A percentile compares a stretch with the other conserved stretches of the same genome.
phyloP scores from a whole-genome alignment of 2,113 vertebrate genomes.

The Erythrocercus mccallii region DNA sequence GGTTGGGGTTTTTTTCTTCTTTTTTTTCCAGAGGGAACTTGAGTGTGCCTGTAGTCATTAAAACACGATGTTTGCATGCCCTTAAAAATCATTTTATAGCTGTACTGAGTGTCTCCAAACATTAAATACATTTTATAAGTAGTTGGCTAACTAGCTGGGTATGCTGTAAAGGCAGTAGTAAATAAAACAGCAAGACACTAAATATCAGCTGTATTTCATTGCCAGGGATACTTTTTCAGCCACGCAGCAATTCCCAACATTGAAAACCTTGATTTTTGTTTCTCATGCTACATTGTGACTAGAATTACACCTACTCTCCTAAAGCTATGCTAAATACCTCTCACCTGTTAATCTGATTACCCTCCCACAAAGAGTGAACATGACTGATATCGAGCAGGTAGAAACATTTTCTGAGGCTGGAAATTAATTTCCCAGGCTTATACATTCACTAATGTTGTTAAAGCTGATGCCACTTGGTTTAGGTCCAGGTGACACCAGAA shows the following conservation, averaged over 20 bases:
- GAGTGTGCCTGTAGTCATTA: constrained; percentile 51
- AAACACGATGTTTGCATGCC: constrained; percentile 41
- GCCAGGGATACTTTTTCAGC: constrained; percentile 41
- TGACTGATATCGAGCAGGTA: not conserved
- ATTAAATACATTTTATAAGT: constrained; percentile 73
- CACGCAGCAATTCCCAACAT: constrained; percentile 37
- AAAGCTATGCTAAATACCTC: not conserved
- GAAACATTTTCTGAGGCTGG: not conserved
- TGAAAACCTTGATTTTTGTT: constrained; percentile 53
- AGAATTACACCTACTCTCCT: constrained; percentile 53
- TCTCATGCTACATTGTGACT: constrained; percentile 12
- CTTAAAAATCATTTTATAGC: constrained; percentile 71
- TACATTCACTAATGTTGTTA: not conserved
- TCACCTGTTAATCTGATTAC: not conserved
- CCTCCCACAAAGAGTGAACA: not conserved
- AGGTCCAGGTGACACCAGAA: not conserved
- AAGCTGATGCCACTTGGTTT: not conserved
- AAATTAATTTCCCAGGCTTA: not conserved
- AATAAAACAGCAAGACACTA: constrained; percentile 68
- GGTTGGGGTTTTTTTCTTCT: not conserved
- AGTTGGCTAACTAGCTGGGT: constrained; percentile 69
- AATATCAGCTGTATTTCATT: constrained; percentile 63
- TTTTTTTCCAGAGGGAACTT: constrained; percentile 50
- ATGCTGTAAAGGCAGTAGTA: constrained; percentile 65
- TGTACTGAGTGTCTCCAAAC: constrained; percentile 55